phyloP scores from a whole-genome alignment of 1,140 invertebrate species.

The Ceratina australensis region DNA sequence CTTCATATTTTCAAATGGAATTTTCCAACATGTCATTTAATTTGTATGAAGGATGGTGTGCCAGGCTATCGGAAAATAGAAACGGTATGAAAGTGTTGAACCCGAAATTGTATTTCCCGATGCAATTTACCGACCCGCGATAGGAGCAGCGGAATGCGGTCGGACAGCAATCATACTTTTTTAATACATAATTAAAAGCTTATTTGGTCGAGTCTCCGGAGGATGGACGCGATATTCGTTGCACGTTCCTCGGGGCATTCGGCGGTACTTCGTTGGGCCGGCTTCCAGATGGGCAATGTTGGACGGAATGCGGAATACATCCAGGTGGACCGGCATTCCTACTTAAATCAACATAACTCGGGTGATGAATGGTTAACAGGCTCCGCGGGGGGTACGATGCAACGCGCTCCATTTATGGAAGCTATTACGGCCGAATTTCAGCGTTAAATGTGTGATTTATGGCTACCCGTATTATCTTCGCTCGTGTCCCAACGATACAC shows the following conservation, averaged over 20 bases:
- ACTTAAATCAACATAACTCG: conserved; percentile 70
- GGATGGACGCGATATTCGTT: conserved; percentile 39
- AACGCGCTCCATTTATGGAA: conserved; percentile 66
- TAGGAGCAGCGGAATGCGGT: no score
- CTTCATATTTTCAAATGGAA: no score
- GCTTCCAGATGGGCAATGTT: conserved; percentile 63
- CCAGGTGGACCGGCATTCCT: conserved; percentile 57
- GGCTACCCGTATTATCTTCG: conserved; percentile 63
- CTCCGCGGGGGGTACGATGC: conserved; percentile 42
- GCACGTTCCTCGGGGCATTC: conserved; percentile 55
- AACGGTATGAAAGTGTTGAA: no score
- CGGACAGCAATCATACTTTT: neutral
- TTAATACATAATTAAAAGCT: neutral
- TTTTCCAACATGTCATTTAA: no score
- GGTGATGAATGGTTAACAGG: conserved; percentile 68
- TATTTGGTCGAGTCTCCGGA: no score
- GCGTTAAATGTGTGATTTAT: conserved; percentile 68
- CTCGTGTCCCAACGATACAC: conserved; percentile 62
- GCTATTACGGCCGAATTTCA: conserved; percentile 66
- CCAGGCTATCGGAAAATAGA: no score
- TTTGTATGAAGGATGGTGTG: no score
- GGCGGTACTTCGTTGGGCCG: conserved; percentile 45
- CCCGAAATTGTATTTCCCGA: no score
- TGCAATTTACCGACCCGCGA: no score
- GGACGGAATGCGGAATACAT: conserved; percentile 64